Base-by-base conservation (phyloP, 1,140 invertebrate genomes). In the Orius laevigatus region DNA sequence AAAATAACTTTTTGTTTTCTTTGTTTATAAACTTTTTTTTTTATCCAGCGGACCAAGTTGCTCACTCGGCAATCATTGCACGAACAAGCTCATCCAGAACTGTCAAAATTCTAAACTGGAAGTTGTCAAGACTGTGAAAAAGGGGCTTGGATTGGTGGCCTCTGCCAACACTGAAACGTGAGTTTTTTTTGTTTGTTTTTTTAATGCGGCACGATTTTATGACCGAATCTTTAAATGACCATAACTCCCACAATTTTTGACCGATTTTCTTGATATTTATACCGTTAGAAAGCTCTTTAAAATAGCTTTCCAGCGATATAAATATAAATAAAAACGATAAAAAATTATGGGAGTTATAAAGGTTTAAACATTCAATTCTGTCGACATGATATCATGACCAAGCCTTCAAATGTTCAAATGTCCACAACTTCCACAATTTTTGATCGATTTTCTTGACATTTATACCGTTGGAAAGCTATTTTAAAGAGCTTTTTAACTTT, bases 11-110 rank as follows among this genome's bases (percentile, higher is more conserved):
- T 38, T 48, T 47, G 6, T 9, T 35, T 18, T 16, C 12, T 19
- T 2, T 14, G 38, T 39, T 36, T 18, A 16, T 35, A 39, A 48
- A 42, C 8, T 53, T 19, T 48, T 52, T 55, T 62, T 62, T 73
- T 74, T 31, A n/a, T n/a, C n/a, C 65, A 92, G 87, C 74, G 90
- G 91, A 16, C 75, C 79, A 1, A 71, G 86, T 60, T 97, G 94
- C 69, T 75, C 79, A 39, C 78, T 92, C 45, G 80, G 79, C 2
- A 80, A 88, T 15, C 72, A 79, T 51, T 98, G 94, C 72, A 88
- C 84, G 1, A 98, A 98, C 62, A 90, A 84, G 71, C 72, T 86
- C 51, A 97, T 98, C 66, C 88, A 95, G 66, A 84, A 80, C 63
- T 75, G 74, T 57, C 71, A 86, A 56, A 91, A 92, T 72, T 79